Percentiles rank a stretch among this genome's conserved stretches.
Conservation (phyloP, 2,797 vertebrate genomes). For the Arrhamphus sclerolepis region DNA sequence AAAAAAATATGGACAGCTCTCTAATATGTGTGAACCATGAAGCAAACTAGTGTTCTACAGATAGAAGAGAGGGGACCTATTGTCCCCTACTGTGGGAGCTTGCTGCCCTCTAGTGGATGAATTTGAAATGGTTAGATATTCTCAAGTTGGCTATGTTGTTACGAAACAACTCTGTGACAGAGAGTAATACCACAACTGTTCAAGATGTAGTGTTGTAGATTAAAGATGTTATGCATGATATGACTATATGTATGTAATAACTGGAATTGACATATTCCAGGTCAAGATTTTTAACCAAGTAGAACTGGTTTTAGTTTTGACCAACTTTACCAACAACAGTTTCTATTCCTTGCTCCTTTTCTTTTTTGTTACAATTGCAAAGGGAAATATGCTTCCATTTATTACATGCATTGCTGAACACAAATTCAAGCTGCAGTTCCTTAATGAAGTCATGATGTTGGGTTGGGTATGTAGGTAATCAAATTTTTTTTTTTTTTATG, state of each 20-base stretch:
- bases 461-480: too few species aligned
- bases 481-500: too few species aligned
- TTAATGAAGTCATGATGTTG: too few species aligned
- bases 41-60: slow-evolving; percentile 23
- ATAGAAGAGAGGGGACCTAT: neutral
- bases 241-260: neutral
- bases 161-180: neutral
- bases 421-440: too few species aligned
- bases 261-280: too few species aligned
- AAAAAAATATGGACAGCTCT: slow-evolving; percentile 19
- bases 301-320: too few species aligned
- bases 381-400: too few species aligned
- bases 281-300: too few species aligned
- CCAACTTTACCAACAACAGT: too few species aligned
- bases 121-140: neutral
- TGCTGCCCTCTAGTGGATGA: slow-evolving; percentile 70
- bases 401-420: too few species aligned
- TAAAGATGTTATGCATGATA: neutral
- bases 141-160: neutral
- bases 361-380: too few species aligned
- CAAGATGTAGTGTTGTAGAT: slow-evolving; percentile 4
- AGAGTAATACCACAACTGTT: neutral
- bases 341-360: too few species aligned
- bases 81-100: slow-evolving; percentile 19
- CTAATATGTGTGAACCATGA: slow-evolving; percentile 2